Base-by-base conservation (phyloP, 2,113 vertebrate species). In the Orthonyx spaldingii region DNA sequence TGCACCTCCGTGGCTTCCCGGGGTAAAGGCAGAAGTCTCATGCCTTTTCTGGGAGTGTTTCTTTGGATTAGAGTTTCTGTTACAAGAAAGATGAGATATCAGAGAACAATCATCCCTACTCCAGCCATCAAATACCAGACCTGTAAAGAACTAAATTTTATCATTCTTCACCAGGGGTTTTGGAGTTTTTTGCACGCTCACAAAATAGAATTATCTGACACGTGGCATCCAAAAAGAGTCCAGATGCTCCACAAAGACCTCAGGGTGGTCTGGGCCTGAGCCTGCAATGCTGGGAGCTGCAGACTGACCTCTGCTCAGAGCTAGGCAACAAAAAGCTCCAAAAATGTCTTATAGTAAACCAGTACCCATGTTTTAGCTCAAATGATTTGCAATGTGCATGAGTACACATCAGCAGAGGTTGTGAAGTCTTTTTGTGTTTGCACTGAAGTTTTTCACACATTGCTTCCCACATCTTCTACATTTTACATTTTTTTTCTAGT, bases 1-100 rank as follows among this genome's bases (percentile, higher is more conserved):
- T 56, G 53, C 65, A 76, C 65, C 77, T 89, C 35, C 3, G 33
- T 46, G 63, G 16, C 64, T 77, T 79, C 28, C 24, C 49, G 35
- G 35, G 42, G 11, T 26, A 47, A 92, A 90, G 70, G 32, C 35
- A 63, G 63, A 69, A 78, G 49, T 19, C 75, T 89, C 65, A 39
- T 2, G 16, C 26, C 32, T 56, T 91, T 30, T 47, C 76, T 39
- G 44, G 65, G 82, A 83, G 79, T 65, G 90, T 79, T 83, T 57
- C 44, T 83, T 68, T 95, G 87, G 74, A 72, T 91, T 93, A 87
- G 78, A 52, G 28, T 76, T 96, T 91, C 82, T 94, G 92, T 91
- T 90, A 83, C 20, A 41, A 77, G 65, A 49, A 75, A 80, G 61
- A 82, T 56, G 90, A 93, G 90, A 68, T 87, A 87, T 37, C 37